Evolutionary conservation across 2,888 invertebrate species (phyloP).

Genomic region (Desoria tigrina): DNA sequence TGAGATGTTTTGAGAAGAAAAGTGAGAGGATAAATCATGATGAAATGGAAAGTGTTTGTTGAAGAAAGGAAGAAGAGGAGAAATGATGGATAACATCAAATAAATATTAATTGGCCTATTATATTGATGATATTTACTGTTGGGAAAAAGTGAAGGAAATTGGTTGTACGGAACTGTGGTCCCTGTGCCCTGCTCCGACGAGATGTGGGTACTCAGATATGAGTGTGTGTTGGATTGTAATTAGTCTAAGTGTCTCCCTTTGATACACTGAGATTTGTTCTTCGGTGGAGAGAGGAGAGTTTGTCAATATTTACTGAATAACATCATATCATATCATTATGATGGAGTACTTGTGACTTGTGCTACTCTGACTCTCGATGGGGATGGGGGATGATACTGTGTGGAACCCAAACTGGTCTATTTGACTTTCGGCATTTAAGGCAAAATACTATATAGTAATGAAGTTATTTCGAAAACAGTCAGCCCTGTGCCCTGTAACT

Average conservation of each 20-base stretch:
- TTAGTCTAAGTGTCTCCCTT: constrained; percentile 53
- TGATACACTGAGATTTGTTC: constrained; percentile 47
- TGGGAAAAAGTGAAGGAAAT: constrained; percentile 35
- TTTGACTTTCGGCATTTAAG: too few relatives aligned
- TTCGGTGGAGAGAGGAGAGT: constrained; percentile 14
- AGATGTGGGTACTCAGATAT: background rate
- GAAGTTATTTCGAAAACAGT: too few relatives aligned
- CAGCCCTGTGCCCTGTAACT: too few relatives aligned
- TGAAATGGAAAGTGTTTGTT: too few relatives aligned
- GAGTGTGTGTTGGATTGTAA: constrained; percentile 50
- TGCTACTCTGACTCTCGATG: too few relatives aligned
- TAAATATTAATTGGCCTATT: constrained; percentile 43
- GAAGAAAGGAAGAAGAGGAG: too few relatives aligned
- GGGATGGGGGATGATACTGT: too few relatives aligned
- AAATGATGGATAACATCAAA: background rate
- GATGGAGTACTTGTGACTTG: background rate
- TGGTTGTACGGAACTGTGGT: too few relatives aligned
- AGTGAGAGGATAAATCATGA: too few relatives aligned
- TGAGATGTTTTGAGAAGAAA: too few relatives aligned
- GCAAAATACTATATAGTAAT: too few relatives aligned
- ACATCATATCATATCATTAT: background rate
- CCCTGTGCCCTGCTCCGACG: background rate
- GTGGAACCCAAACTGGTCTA: too few relatives aligned
- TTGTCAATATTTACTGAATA: constrained; percentile 22
- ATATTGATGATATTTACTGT: constrained; percentile 53